These are phyloP conservation scores for Muscicapa comitata DNA, from an alignment of 2,797 vertebrate genomes.

Conservation along the genomic window DNA sequence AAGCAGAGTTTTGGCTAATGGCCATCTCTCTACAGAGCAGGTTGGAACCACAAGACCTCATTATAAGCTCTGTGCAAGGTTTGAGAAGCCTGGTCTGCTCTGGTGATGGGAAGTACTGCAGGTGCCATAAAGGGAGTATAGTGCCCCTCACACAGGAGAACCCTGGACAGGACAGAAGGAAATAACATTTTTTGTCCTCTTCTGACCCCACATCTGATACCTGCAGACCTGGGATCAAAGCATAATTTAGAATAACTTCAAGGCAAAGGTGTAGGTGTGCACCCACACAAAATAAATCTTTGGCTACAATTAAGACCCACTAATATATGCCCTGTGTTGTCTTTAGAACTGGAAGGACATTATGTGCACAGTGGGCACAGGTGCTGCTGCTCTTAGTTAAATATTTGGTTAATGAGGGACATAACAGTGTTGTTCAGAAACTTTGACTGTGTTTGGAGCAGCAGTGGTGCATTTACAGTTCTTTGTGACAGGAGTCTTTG, in stretches of 20 bases:
- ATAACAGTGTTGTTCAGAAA: neutral
- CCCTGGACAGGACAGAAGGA: neutral
- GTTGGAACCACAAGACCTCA: neutral
- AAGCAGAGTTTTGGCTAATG: neutral
- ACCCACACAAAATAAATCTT: neutral
- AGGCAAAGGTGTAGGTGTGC: neutral
- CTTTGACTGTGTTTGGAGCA: neutral
- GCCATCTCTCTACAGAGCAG: neutral
- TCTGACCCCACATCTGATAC: neutral
- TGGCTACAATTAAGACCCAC: neutral
- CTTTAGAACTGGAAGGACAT: neutral
- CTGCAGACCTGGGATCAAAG: neutral
- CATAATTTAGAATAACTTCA: neutral
- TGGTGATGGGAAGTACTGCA: neutral
- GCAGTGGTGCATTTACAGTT: neutral
- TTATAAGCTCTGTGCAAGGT: neutral
- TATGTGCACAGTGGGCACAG: neutral
- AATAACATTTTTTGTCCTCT: neutral
- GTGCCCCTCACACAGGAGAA: neutral
- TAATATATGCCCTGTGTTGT: neutral
- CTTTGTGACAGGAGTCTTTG: neutral
- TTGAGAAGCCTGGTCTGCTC: neutral
- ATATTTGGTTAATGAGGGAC: neutral
- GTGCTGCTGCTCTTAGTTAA: neutral
- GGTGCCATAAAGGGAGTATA: neutral